Conservation (phyloP, 2,797 vertebrate genomes). For the Pagetopsis macropterus region DNA sequence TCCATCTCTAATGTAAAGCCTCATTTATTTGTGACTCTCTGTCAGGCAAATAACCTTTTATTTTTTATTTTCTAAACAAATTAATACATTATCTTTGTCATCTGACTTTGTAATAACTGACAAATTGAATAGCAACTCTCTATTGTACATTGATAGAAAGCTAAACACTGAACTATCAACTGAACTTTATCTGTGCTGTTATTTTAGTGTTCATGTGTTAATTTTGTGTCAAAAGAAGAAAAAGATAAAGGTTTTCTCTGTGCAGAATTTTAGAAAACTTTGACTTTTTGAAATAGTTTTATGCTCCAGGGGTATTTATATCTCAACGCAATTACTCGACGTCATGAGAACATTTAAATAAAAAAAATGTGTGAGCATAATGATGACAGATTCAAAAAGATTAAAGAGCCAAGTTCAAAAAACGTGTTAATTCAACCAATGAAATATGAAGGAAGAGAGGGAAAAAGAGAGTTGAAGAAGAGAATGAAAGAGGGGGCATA, state of each 20-base stretch:
- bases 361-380: neutral
- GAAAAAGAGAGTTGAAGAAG: neutral
- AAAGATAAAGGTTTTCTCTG: neutral
- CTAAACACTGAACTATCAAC: neutral
- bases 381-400: constrained; percentile 1
- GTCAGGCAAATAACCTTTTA: constrained; percentile 32
- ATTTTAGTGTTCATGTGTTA: no score
- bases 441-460: neutral
- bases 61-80: constrained; percentile 26
- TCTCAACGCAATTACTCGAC: neutral
- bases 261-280: neutral
- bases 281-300: constrained; percentile 2
- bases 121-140: constrained; percentile 18
- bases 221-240: no score
- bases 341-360: neutral
- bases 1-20: constrained; percentile 35
- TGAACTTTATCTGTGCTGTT: constrained; percentile 11
- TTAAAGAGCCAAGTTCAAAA: neutral
- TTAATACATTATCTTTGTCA: constrained; percentile 24
- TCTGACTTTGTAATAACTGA: constrained; percentile 18
- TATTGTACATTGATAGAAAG: constrained; percentile 5
- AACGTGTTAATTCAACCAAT: neutral
- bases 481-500: neutral
- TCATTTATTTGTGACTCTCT: constrained; percentile 41
- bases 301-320: neutral